These are phyloP conservation scores for Pangasius sanitwongsei DNA, from an alignment of 2,797 vertebrate species.

Conservation along the genomic window DNA sequence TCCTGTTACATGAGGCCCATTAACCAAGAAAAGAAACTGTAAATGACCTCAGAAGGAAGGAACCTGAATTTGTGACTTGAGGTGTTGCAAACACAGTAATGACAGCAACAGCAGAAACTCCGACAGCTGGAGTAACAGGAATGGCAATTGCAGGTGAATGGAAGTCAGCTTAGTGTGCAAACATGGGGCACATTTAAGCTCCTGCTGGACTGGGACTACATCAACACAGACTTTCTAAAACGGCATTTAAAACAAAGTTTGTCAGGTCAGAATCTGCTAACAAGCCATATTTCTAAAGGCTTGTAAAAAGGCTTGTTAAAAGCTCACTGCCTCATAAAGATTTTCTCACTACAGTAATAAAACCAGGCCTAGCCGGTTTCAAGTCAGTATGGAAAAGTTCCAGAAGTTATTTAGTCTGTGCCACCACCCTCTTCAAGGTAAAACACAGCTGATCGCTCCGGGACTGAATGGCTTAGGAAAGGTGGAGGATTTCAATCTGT, in stretches of 20 bases:
- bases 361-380: neutral
- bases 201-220: neutral
- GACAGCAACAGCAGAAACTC: neutral
- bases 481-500: conserved; percentile 57
- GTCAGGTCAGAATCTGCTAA: conserved; percentile 13
- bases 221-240: neutral
- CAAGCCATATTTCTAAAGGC: neutral
- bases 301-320: conserved; percentile 17
- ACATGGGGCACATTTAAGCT: neutral
- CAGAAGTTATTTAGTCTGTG: conserved; percentile 6
- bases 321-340: conserved; percentile 17
- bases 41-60: conserved; percentile 1
- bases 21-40: neutral
- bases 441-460: conserved; percentile 48
- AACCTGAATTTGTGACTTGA: conserved; percentile 13
- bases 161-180: neutral
- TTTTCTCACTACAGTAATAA: conserved; percentile 10
- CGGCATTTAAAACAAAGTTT: neutral
- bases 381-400: neutral
- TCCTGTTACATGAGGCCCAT: neutral
- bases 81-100: neutral
- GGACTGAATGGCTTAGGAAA: conserved; percentile 38
- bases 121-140: neutral
- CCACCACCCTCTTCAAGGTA: neutral
- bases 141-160: neutral